These are phyloP conservation scores for Plumapathes pennacea DNA, from an alignment of 92 coral and sea anemone species.

Conservation along the genomic window DNA sequence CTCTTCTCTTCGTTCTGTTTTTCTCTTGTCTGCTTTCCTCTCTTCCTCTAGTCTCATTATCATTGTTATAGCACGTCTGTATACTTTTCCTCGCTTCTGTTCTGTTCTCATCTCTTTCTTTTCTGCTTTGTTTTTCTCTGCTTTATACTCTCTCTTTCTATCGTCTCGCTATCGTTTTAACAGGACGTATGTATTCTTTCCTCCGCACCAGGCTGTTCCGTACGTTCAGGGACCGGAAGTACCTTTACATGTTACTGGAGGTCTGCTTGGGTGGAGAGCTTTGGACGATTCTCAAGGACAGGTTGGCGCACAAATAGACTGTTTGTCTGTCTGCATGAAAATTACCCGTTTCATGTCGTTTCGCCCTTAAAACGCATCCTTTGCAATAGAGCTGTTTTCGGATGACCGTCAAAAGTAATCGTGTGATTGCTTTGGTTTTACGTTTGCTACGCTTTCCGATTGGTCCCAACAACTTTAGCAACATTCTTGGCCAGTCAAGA, in stretches of 20 bases:
- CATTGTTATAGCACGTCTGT: no score
- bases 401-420: no score
- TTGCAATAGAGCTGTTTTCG: no score
- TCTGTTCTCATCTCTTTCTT: not conserved
- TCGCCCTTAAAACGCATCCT: no score
- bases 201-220: conserved; percentile 63
- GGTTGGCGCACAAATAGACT: conserved; percentile 29
- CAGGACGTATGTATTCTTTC: not conserved
- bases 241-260: conserved; percentile 91
- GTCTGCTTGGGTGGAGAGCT: conserved; percentile 97
- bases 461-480: no score
- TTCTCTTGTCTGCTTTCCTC: not conserved
- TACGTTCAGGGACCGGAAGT: conserved; percentile 92
- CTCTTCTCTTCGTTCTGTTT: not conserved
- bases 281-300: conserved; percentile 91
- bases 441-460: no score
- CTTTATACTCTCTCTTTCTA: not conserved
- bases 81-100: no score
- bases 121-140: not conserved
- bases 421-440: no score
- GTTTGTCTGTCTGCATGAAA: no score
- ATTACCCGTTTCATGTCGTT: no score
- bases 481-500: no score
- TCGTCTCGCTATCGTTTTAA: not conserved
- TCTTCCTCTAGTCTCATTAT: not conserved